These are phyloP conservation scores for Lagopus leucura DNA, from an alignment of 2,113 vertebrate genomes.

Conservation along the genomic window DNA sequence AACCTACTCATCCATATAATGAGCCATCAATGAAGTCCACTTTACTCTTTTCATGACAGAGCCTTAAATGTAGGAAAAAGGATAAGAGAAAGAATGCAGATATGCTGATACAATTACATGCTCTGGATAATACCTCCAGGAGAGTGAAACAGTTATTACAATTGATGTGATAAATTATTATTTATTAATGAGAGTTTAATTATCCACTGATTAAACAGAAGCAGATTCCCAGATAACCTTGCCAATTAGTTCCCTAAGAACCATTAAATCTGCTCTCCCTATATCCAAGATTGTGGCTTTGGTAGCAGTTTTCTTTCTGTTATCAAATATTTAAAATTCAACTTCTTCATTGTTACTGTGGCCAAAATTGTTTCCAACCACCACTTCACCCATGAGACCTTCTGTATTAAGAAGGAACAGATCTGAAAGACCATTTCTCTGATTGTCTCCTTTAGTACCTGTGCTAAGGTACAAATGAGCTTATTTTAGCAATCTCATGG, in stretches of 20 bases:
- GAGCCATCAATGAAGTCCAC: not conserved
- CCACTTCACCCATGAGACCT: not conserved
- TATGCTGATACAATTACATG: constrained; percentile 19
- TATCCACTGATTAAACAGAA: not conserved
- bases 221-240: not conserved
- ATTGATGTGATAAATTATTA: constrained; percentile 38
- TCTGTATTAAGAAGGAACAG: not conserved
- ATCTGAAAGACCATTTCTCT: not conserved
- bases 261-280: not conserved
- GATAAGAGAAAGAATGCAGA: not conserved
- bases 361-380: not conserved
- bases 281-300: not conserved
- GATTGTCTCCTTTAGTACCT: not conserved
- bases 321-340: not conserved
- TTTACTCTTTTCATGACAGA: constrained; percentile 22
- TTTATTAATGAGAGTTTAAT: constrained; percentile 60
- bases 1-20: not conserved
- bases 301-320: not conserved
- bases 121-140: constrained; percentile 26
- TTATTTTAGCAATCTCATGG: not conserved
- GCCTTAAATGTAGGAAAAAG: not conserved
- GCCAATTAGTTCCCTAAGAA: not conserved
- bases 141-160: constrained; percentile 17
- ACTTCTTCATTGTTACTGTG: not conserved
- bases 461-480: not conserved